Evolutionary conservation across 2,888 invertebrate genomes (phyloP).

Genomic region (Molanna angustata): DNA sequence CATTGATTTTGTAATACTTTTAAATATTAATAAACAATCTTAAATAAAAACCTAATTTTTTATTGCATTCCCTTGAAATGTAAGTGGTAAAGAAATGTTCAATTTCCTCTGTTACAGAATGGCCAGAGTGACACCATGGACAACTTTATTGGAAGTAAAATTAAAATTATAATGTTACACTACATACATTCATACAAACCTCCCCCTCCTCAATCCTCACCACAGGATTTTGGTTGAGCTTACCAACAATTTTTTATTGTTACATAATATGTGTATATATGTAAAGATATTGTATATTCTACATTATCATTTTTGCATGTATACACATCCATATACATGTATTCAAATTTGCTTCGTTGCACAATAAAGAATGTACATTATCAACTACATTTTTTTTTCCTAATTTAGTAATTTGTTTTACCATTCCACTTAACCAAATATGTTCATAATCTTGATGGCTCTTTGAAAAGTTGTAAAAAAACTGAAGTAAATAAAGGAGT

Average conservation of each 20-base stretch:
- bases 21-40: conserved; percentile 29
- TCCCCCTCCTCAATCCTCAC: conserved; percentile 16
- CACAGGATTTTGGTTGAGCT: conserved; percentile 22
- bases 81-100: conserved; percentile 18
- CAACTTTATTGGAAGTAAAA: conserved; percentile 22
- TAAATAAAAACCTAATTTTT: conserved; percentile 23
- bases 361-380: conserved; percentile 29
- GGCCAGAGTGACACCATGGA: conserved; percentile 20
- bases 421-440: too few species aligned
- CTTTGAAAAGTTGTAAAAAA: too few species aligned
- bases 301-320: conserved; percentile 10
- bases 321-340: conserved; percentile 22
- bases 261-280: conserved; percentile 22
- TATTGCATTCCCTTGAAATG: conserved; percentile 7
- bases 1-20: conserved; percentile 27
- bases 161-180: conserved; percentile 20
- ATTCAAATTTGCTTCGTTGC: conserved; percentile 23
- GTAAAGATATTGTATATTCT: conserved; percentile 9
- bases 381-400: conserved; percentile 14
- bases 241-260: conserved; percentile 23
- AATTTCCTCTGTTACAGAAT: conserved; percentile 30
- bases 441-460: too few species aligned
- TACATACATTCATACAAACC: conserved; percentile 1
- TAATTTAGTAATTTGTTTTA: too few species aligned
- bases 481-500: too few species aligned